phyloP scores from a whole-genome alignment of 2,888 invertebrate species.

The Stramonita haemastoma region DNA sequence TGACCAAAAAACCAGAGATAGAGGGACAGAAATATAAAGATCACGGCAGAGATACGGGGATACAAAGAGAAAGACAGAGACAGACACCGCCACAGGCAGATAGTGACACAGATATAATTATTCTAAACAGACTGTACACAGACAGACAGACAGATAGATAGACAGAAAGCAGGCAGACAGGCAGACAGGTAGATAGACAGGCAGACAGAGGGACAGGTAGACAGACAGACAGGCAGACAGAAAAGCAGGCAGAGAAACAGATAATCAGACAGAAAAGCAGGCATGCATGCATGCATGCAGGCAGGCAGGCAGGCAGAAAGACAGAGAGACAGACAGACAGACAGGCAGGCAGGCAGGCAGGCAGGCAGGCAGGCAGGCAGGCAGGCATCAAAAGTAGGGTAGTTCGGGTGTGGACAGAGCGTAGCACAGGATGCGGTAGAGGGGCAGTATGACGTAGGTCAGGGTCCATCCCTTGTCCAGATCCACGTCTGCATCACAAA shows the following conservation, averaged over 20 bases:
- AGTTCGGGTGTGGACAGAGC: slow-evolving; percentile 42
- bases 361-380: not conserved
- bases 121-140: slow-evolving; percentile 36
- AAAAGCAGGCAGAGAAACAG: not conserved
- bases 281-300: not conserved
- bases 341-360: not conserved
- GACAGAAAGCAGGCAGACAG: not conserved
- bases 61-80: not conserved
- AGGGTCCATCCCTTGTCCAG: not conserved
- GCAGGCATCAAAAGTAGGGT: slow-evolving; percentile 40
- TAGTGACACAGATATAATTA: slow-evolving; percentile 29
- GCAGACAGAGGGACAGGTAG: not conserved
- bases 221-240: not conserved
- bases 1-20: not conserved
- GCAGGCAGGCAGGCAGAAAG: not conserved
- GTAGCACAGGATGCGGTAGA: slow-evolving; percentile 42
- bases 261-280: not conserved
- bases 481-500: not conserved
- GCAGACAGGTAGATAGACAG: not conserved
- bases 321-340: not conserved
- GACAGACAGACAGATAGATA: not conserved
- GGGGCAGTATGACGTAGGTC: not conserved
- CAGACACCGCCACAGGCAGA: slow-evolving; percentile 26
- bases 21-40: not conserved
- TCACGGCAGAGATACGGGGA: not conserved